Conservation (phyloP, 2,888 invertebrate genomes). For the Drosophila quinaria region DNA sequence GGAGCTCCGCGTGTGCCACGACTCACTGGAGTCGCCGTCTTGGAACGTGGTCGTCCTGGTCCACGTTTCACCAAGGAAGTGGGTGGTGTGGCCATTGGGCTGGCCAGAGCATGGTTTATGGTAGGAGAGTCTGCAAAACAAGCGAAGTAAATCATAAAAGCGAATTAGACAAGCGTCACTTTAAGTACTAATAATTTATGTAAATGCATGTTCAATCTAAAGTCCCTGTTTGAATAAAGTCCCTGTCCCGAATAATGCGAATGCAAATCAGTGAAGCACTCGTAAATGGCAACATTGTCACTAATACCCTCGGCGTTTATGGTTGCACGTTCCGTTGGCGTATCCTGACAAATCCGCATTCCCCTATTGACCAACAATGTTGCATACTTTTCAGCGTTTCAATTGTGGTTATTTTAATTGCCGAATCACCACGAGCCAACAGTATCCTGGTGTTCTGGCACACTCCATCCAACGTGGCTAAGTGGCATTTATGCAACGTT, state of each 20-base stretch:
- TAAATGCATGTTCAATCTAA: background rate
- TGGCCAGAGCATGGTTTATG: constrained; percentile 16
- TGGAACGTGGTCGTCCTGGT: constrained; percentile 89
- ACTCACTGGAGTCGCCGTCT: constrained; percentile 89
- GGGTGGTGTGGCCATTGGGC: constrained; percentile 57
- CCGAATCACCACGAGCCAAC: constrained; percentile 29
- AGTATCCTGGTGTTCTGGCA: constrained; percentile 33
- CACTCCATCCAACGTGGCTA: constrained; percentile 25
- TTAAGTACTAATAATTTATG: constrained; percentile 38
- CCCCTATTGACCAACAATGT: constrained; percentile 40
- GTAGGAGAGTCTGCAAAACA: constrained; percentile 43
- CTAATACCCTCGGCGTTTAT: constrained; percentile 60
- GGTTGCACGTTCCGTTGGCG: constrained; percentile 47
- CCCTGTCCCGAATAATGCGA: no score
- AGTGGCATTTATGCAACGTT: constrained; percentile 62
- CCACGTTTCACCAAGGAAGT: constrained; percentile 87
- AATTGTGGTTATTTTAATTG: constrained; percentile 63
- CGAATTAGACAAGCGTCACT: constrained; percentile 2
- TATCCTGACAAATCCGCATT: constrained; percentile 38
- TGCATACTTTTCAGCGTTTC: constrained; percentile 60
- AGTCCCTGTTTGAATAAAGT: constrained; percentile 2
- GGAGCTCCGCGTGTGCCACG: constrained; percentile 88
- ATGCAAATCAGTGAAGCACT: constrained; percentile 17
- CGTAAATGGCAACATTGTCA: constrained; percentile 52
- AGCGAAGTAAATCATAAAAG: constrained; percentile 18